These are phyloP conservation scores for Hippocampus guttulatus DNA, from an alignment of 2,113 vertebrate species.

Conservation along the genomic window DNA sequence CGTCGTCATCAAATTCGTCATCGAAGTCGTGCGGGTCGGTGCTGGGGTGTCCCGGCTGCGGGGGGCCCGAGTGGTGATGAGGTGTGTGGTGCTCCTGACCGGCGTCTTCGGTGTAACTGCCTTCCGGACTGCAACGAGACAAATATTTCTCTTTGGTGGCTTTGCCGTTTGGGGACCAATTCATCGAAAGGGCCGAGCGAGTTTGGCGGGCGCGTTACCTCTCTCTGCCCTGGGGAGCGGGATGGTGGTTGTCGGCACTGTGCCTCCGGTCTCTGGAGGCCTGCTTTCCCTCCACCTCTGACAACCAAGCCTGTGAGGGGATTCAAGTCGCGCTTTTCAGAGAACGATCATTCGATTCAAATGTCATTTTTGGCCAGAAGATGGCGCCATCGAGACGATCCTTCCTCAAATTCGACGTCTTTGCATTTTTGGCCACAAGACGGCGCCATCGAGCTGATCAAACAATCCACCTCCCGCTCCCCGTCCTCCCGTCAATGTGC, in stretches of 20 bases:
- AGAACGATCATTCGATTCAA: no score
- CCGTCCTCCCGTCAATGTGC: not conserved
- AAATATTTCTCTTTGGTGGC: not conserved
- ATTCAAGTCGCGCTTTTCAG: not conserved
- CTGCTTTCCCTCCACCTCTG: conserved; percentile 95
- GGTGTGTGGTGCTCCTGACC: conserved; percentile 88
- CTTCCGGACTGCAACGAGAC: conserved; percentile 80
- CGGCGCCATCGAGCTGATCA: no score
- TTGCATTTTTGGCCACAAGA: no score
- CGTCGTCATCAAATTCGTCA: conserved; percentile 97
- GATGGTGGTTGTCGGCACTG: conserved; percentile 96
- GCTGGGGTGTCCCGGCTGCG: conserved; percentile 69
- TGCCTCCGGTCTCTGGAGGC: conserved; percentile 84
- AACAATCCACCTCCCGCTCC: no score
- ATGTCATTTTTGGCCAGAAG: not conserved
- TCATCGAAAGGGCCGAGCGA: no score
- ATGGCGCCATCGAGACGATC: not conserved
- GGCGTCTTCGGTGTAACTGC: conserved; percentile 94
- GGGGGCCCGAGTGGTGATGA: conserved; percentile 39
- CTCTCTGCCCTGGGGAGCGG: conserved; percentile 92
- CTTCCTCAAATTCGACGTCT: no score
- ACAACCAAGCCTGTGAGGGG: conserved; percentile 83
- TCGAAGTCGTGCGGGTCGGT: conserved; percentile 85
- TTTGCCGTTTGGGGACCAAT: no score
- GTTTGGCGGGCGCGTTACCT: conserved; percentile 69